Evolutionary conservation across 2,797 vertebrate genomes (phyloP).

Genomic region (Knipowitschia caucasica): DNA sequence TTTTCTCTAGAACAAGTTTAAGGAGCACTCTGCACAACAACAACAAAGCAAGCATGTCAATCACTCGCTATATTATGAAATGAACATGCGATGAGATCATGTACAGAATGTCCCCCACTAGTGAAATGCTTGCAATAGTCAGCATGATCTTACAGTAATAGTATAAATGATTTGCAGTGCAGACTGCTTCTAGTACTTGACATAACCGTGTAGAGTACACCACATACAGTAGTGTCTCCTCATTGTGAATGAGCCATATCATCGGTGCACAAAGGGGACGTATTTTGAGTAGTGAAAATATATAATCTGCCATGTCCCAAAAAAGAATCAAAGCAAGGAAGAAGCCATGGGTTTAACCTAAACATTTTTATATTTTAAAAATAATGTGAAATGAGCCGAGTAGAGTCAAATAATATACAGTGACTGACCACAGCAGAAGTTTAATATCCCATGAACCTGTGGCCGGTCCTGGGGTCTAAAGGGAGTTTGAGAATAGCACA

Average conservation of each 20-base stretch:
- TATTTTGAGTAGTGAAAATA: slow-evolving; percentile 3
- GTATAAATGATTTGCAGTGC: too few species aligned
- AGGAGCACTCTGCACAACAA: too few species aligned
- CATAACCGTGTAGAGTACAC: too few species aligned
- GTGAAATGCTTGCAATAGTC: too few species aligned
- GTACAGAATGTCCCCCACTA: too few species aligned
- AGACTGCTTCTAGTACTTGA: too few species aligned
- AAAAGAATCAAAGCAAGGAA: slow-evolving; percentile 1
- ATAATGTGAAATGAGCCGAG: slow-evolving; percentile 24
- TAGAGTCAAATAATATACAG: slow-evolving; percentile 22
- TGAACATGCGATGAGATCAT: too few species aligned
- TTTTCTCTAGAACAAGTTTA: too few species aligned
- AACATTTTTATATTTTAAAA: slow-evolving; percentile 30
- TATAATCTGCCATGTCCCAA: slow-evolving; percentile 1
- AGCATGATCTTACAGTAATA: too few species aligned
- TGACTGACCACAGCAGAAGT: slow-evolving; percentile 19
- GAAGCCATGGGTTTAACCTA: slow-evolving; percentile 6
- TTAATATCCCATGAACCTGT: slow-evolving; percentile 15
- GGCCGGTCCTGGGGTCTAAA: slow-evolving; percentile 1
- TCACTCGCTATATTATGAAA: too few species aligned
- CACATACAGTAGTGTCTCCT: too few species aligned
- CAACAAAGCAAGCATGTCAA: too few species aligned
- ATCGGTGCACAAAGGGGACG: background rate
- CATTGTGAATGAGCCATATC: slow-evolving; percentile 11
- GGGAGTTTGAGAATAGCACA: slow-evolving; percentile 1